Evolutionary conservation across 2,113 vertebrate species (phyloP), one percentile per base, ranked within the genome.

Genomic region (Podarcis raffonei): DNA sequence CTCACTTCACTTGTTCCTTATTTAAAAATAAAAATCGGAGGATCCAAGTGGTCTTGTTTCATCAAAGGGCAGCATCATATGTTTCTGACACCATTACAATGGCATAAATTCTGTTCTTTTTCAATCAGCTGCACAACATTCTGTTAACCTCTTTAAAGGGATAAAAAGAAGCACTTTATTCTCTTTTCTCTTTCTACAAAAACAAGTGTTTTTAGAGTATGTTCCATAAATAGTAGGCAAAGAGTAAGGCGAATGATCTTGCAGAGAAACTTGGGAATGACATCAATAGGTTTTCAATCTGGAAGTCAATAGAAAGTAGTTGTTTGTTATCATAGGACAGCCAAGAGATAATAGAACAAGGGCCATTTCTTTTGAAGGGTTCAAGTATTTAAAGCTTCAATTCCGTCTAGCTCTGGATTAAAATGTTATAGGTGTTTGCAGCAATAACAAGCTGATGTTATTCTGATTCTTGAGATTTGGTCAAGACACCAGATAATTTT

Each of bases 331-430:
- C 42, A 62, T 66, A 81, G 9, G 83, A 77, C 20, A 65, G 18
- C 37, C 53, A 91, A 69, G 39, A 71, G 59, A 16, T 85, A 88
- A 86, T 32, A 85, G 77, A 83, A 23, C 48, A 53, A 86, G n/a
- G 80, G 37, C 22, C 85, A 92, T 27, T 71, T 93, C 95, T 90
- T 91, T 94, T 96, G 92, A 95, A 95, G 93, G 39, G 89, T 95
- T 94, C 93, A 96, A 89, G 11, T 18, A 89, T 81, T 90, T 95
- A 96, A 86, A 96, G 96, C 93, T 72, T 95, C 84, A 95, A 88
- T 89, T 69, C 89, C 72, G 48, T 7, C 4, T 93, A 94, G 92
- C 97, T 20, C 35, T 75, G 23, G 39, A 66, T 27, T 37, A 59
- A 66, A 32, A 4, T 32, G 78, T 48, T 57, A 15, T 1, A 53